These are phyloP conservation scores for Datnioides undecimradiatus DNA, from an alignment of 2,113 vertebrate genomes.

Conservation along the genomic window DNA sequence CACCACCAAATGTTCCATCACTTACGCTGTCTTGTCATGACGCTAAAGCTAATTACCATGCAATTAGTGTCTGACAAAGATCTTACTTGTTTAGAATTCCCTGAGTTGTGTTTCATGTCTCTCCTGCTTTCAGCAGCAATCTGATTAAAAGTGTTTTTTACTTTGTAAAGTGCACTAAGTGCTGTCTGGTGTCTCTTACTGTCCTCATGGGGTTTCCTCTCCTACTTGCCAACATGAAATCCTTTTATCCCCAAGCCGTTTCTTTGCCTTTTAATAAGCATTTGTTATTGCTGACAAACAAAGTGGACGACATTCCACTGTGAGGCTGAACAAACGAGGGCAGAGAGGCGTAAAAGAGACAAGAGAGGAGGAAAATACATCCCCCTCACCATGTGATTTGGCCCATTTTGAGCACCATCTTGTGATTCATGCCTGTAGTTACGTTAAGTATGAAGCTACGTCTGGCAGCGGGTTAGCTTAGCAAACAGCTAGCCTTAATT, in stretches of 20 bases:
- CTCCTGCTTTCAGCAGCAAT: slow-evolving; percentile 13
- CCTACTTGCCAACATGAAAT: slow-evolving; percentile 18
- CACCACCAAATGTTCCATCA: not conserved
- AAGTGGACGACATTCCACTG: slow-evolving; percentile 25
- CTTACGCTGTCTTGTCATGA: not conserved
- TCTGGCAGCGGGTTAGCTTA: not conserved
- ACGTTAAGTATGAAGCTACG: not conserved
- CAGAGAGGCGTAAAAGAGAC: slow-evolving; percentile 15
- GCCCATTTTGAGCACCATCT: not conserved
- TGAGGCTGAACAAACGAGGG: not conserved
- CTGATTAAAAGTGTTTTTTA: slow-evolving; percentile 6
- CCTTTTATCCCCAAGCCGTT: not conserved
- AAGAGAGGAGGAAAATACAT: not conserved
- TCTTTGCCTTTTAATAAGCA: slow-evolving; percentile 24
- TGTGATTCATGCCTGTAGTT: not conserved
- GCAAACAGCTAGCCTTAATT: too few relatives aligned
- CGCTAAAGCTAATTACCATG: slow-evolving; percentile 26
- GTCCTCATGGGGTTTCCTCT: slow-evolving; percentile 27
- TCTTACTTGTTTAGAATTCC: slow-evolving; percentile 19
- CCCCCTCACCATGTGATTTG: not conserved
- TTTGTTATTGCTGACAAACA: slow-evolving; percentile 41
- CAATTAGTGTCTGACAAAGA: slow-evolving; percentile 47
- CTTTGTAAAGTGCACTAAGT: slow-evolving; percentile 7
- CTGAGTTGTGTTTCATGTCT: slow-evolving; percentile 4
- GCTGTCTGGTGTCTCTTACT: not conserved